Evolutionary conservation across 2,113 vertebrate species (phyloP).

Genomic region (Haemorhous mexicanus): DNA sequence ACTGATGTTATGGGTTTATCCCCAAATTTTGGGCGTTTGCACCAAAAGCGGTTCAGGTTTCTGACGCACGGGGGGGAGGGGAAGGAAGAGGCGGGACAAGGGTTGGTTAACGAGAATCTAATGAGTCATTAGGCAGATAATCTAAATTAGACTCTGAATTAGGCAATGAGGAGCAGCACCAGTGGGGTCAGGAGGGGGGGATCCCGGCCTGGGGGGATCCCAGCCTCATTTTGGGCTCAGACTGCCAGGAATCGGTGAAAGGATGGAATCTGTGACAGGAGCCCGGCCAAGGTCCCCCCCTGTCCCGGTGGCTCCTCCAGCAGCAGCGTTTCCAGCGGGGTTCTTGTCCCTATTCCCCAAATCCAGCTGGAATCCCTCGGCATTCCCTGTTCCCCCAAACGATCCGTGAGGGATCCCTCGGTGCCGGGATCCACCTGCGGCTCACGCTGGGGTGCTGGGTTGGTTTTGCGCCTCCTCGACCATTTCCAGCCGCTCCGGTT

Average conservation of each 20-base stretch:
- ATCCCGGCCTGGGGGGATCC: background rate
- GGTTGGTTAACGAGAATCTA: background rate
- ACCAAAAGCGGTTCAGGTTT: background rate
- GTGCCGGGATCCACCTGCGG: fast-evolving
- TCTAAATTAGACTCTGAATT: background rate
- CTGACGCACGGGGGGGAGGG: background rate
- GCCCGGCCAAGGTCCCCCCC: fast-evolving
- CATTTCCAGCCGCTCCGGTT: fast-evolving
- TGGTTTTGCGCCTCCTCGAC: fast-evolving
- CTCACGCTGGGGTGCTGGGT: fast-evolving
- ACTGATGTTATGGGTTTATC: background rate
- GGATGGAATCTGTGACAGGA: fast-evolving
- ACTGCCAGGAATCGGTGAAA: background rate
- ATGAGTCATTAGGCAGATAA: background rate
- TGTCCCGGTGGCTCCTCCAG: background rate
- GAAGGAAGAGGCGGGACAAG: background rate
- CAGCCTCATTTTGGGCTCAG: fast-evolving
- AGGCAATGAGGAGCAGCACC: background rate
- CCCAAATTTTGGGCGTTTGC: background rate
- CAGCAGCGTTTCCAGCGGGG: fast-evolving
- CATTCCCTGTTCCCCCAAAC: background rate
- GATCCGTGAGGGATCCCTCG: fast-evolving
- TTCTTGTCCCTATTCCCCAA: fast-evolving
- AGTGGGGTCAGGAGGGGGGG: background rate
- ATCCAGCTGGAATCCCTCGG: too few species aligned